Evolutionary conservation across 2,888 invertebrate genomes (phyloP), one percentile per base, ranked within the genome.

Genomic region (Antheraea yamamai): DNA sequence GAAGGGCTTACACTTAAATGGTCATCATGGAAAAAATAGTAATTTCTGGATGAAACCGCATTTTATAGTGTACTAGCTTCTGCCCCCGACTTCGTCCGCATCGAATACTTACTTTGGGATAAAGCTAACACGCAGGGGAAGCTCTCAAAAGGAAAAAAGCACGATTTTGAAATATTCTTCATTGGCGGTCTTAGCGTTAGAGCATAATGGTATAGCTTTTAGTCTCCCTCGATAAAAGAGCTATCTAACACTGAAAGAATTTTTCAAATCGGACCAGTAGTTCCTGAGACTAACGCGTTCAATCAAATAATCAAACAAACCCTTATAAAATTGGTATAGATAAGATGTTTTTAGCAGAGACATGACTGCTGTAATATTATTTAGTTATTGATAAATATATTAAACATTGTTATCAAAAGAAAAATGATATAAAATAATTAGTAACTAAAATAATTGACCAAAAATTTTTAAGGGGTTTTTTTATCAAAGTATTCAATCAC

Each of bases 401-500:
- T 52, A 3, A 52, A 20, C 4, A 20, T 55, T 4, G 55, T 55
- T 18, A 55, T 55, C 16, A 55, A 55, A 20, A 52, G 14, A 52
- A 2, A 64, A 10, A 64, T 64, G 7, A 26, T 23, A 14, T 64
- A 26, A 23, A 12, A 26, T 4, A 1, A 10, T 4, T 26, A 26
- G 14, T 1, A 26, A 64, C 8, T 14, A 14, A 23, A 8, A 7
- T 64, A 12, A 26, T 10, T 61, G 4, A 61, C 23, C 23, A n/a
- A 61, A 20, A n/a, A 55, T 55, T 55, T 55, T 18, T 18, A 55
- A 55, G 12, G 12, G 26, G 1, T 1, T 30, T 66, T 87, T 90
- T 80, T 82, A 47, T 80, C 82, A 84, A 91, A 90, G 89, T 89
- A 91, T 91, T 92, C 91, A 91, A 92, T 92, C 89, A 92, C 89